Evolutionary conservation across 2,888 invertebrate genomes (phyloP).

Genomic region (Ormia ochracea): DNA sequence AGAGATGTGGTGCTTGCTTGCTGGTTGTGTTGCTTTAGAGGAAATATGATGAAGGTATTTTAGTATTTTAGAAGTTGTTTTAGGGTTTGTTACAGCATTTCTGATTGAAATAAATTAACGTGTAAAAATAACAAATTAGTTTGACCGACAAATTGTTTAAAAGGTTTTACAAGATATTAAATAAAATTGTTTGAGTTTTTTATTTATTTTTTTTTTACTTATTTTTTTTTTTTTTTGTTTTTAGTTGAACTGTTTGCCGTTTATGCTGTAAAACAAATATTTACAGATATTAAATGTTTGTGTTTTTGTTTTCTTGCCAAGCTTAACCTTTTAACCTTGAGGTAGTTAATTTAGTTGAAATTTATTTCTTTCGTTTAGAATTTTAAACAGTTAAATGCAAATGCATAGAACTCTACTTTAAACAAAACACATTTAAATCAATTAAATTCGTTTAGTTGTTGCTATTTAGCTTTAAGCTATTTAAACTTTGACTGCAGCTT

Average conservation of each 20-base stretch:
- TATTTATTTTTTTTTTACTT: too few relatives aligned
- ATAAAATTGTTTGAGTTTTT: slow-evolving; percentile 31
- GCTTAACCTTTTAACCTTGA: slow-evolving; percentile 55
- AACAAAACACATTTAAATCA: slow-evolving; percentile 73
- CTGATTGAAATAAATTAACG: slow-evolving; percentile 60
- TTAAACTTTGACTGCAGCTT: slow-evolving; percentile 68
- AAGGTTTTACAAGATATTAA: slow-evolving; percentile 59
- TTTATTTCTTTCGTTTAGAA: slow-evolving; percentile 3
- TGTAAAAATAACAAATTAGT: slow-evolving; percentile 62
- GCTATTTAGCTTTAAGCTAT: slow-evolving; percentile 56
- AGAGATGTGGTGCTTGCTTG: background rate
- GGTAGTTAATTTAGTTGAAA: slow-evolving; percentile 21
- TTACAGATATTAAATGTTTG: slow-evolving; percentile 39
- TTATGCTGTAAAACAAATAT: slow-evolving; percentile 34
- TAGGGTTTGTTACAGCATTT: slow-evolving; percentile 31
- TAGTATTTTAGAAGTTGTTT: slow-evolving; percentile 4
- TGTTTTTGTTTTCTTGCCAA: background rate
- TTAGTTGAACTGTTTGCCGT: background rate
- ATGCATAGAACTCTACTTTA: slow-evolving; percentile 19
- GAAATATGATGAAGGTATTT: slow-evolving; percentile 13
- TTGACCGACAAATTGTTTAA: slow-evolving; percentile 62
- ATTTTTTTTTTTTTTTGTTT: too few relatives aligned
- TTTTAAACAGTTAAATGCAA: background rate
- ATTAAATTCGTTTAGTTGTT: slow-evolving; percentile 62
- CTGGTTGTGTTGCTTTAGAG: background rate